phyloP scores from a whole-genome alignment of 2,888 invertebrate species.

The Aporophyla nigra region DNA sequence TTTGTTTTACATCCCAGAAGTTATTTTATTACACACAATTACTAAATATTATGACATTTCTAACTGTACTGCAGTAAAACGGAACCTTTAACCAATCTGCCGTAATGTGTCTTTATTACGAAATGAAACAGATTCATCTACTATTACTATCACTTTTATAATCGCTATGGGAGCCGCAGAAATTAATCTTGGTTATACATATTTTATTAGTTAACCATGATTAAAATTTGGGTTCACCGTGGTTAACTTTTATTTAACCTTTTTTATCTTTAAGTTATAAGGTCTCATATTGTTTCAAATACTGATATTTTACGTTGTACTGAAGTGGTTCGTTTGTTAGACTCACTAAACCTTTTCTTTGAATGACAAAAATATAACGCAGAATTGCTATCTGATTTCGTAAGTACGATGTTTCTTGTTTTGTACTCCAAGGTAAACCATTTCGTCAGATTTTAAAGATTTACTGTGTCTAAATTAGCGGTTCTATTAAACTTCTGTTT shows the following conservation, averaged over 20 bases:
- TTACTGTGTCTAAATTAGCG: neutral
- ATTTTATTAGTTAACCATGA: constrained; percentile 1
- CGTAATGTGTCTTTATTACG: constrained; percentile 20
- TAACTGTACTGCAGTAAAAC: constrained; percentile 44
- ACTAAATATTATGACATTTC: constrained; percentile 55
- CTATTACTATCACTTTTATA: constrained; percentile 18
- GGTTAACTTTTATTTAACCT: neutral
- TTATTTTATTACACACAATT: constrained; percentile 53
- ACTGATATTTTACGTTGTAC: too few species aligned
- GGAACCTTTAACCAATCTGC: constrained; percentile 34
- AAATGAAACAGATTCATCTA: constrained; percentile 30
- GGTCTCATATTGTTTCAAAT: neutral
- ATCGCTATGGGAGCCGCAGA: constrained; percentile 26
- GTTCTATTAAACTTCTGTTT: neutral
- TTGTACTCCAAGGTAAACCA: neutral
- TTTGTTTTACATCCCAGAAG: constrained; percentile 28
- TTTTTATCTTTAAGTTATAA: neutral
- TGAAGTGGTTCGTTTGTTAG: neutral
- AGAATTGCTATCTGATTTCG: too few species aligned
- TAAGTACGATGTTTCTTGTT: neutral
- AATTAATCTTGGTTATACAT: neutral
- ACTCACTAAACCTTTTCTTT: neutral
- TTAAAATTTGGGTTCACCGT: neutral
- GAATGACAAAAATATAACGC: neutral
- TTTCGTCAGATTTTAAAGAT: too few species aligned